Evolutionary conservation across 2,888 invertebrate genomes (phyloP), one percentile per base, ranked within the genome.

Genomic region (Noctua janthe): DNA sequence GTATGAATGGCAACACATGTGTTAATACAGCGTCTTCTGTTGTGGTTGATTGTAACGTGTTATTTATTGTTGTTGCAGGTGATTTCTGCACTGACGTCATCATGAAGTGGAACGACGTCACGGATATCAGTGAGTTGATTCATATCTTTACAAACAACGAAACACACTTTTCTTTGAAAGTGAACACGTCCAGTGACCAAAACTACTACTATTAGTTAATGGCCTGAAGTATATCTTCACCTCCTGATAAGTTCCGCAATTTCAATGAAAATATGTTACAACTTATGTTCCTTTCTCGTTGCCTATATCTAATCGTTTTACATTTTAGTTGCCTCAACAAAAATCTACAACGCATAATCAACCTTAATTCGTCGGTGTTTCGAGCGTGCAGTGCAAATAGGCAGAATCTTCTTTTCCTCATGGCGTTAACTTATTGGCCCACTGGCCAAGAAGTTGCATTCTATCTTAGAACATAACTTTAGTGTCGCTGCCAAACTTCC

Each of bases 81-180:
- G 97, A 96, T 89, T 95, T 94, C 90, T 96, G 95, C 91, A 94
- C 96, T 74, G 97, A 97, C 96, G 96, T 96, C 93, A 95, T 96
- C 92, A 97, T 97, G 97, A 97, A 97, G 95, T 97, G 97, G 97
- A 96, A 96, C 94, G 96, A 97, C 93, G 95, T 95, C 92, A 96
- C 97, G 79, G 96, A 97, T 92, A 96, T 96, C 92, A 96, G 97
- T 97, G 88, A 97, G 97, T 96, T 66, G n/a, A 74, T 72, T 78
- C 39, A 67, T 47, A 74, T 74, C 64, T 83, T 62, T 67, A 11
- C 23, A 43, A 70, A 84, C 64, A 59, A 66, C 29, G 15, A 82
- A 80, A 66, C n/a, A 49, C 43, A 62, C 39, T 70, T 51, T 78
- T 43, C 5, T 66, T 43, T 43, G 39, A 51, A n/a, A 71, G 64